Base-by-base conservation (phyloP, 2,888 invertebrate genomes). In the Apomyelois bistriatella region DNA sequence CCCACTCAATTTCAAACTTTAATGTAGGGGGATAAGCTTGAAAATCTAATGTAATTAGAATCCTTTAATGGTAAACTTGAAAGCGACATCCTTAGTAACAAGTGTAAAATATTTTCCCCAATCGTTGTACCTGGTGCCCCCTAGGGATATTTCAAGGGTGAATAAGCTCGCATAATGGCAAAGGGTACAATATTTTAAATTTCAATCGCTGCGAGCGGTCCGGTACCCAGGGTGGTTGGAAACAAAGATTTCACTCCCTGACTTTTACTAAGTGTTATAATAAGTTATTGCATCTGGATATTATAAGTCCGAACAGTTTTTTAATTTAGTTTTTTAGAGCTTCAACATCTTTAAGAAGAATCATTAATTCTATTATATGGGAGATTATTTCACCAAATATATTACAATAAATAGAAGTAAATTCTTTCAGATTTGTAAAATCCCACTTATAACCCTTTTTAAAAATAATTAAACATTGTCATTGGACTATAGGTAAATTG, bases 131-230 rank as follows among this genome's bases (percentile, higher is more conserved):
- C 90, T 89, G 89, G 81, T 81, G 76, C 81, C 89, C 88, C 90
- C 87, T 66, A 81, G 90, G 90, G 91, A 90, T 91, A 91, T 91
- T 91, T 91, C 90, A 91, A 88, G 90, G 90, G 90, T 90, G 91
- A 89, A 89, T 89, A 89, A 90, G 89, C 90, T 85, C 81, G 87
- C 82, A 90, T 90, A 90, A 91, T 90, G 85, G 90, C 87, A 89
- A 90, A 88, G 89, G 89, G 90, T 90, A 90, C 88, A 89, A 90
- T 90, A 90, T 91, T 91, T 90, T 89, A 90, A 90, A 90, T 90
- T 90, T 89, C 89, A 89, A 90, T 89, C 89, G 88, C 89, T 86
- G 88, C 85, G 77, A 89, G 90, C 90, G 89, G 90, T 89, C 90
- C 80, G 61, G 68, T 69, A 72, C 70, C 76, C 72, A 68, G 84